phyloP scores from a whole-genome alignment of 2,888 invertebrate genomes.

The Lycocerus yunnanus region DNA sequence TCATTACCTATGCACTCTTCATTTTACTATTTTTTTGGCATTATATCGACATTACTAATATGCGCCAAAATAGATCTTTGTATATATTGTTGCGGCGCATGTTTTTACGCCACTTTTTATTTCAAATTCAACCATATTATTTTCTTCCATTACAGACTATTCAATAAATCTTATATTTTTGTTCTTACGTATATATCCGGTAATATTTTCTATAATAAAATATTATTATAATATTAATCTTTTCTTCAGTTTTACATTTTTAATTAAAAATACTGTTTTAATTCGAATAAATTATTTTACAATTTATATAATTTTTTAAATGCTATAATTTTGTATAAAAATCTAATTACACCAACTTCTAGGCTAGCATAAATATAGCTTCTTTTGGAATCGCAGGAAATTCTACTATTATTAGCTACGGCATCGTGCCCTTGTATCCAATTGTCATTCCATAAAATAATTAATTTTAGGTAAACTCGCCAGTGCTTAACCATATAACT shows the following conservation, averaged over 20 bases:
- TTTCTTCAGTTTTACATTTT: neutral
- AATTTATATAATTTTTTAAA: neutral
- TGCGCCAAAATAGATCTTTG: conserved; percentile 40
- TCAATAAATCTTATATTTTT: neutral
- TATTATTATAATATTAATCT: neutral
- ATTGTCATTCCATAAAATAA: neutral
- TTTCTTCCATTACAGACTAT: no score
- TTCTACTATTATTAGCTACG: neutral
- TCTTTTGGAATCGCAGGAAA: neutral
- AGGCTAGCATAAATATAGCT: neutral
- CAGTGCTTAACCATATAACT: no score
- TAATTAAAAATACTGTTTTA: neutral
- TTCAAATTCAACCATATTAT: neutral
- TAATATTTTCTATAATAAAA: no score
- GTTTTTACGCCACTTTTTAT: neutral
- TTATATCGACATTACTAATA: conserved; percentile 45
- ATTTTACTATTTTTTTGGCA: conserved; percentile 41
- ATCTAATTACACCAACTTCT: neutral
- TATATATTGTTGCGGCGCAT: neutral
- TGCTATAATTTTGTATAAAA: neutral
- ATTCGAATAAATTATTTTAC: neutral
- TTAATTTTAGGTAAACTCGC: no score
- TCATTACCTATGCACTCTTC: conserved; percentile 41
- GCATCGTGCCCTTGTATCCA: neutral
- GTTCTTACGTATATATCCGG: no score